Conservation (phyloP, 2,797 vertebrate species). For the Acanthurus tractus region DNA sequence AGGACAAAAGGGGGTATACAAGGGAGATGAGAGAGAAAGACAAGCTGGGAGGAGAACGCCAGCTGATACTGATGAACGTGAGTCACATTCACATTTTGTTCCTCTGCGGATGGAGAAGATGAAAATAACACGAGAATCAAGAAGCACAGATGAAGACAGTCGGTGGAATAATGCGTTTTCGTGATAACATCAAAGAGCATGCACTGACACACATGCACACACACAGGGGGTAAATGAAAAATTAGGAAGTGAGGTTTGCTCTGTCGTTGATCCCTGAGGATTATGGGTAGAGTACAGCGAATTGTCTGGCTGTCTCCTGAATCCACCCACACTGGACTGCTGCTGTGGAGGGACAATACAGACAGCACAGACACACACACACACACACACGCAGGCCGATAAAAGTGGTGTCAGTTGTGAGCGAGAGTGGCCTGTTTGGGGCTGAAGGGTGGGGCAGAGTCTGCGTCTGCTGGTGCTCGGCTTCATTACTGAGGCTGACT, state of each 20-base stretch:
- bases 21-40: slow-evolving; percentile 49
- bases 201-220: slow-evolving; percentile 16
- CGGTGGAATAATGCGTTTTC: slow-evolving; percentile 55
- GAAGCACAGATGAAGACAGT: slow-evolving; percentile 48
- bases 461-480: slow-evolving; percentile 28
- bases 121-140: slow-evolving; percentile 39
- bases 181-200: slow-evolving; percentile 69
- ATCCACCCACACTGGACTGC: slow-evolving; percentile 56
- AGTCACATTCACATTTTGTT: slow-evolving; percentile 54
- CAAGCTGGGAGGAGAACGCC: slow-evolving; percentile 40
- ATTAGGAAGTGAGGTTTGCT: slow-evolving; percentile 74
- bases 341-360: slow-evolving; percentile 43
- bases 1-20: slow-evolving; percentile 54
- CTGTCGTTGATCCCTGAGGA: slow-evolving; percentile 77
- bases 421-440: slow-evolving; percentile 33
- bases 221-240: slow-evolving; percentile 52
- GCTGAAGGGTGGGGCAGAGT: slow-evolving; percentile 59
- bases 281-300: slow-evolving; percentile 75
- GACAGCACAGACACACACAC: slow-evolving; percentile 28
- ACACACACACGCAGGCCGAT: slow-evolving; percentile 23
- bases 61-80: slow-evolving; percentile 61
- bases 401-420: slow-evolving; percentile 42
- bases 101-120: slow-evolving; percentile 25
- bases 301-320: slow-evolving; percentile 71
- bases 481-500: slow-evolving; percentile 85